phyloP scores from a whole-genome alignment of 2,888 invertebrate species.

The Ennomos quercinarius region DNA sequence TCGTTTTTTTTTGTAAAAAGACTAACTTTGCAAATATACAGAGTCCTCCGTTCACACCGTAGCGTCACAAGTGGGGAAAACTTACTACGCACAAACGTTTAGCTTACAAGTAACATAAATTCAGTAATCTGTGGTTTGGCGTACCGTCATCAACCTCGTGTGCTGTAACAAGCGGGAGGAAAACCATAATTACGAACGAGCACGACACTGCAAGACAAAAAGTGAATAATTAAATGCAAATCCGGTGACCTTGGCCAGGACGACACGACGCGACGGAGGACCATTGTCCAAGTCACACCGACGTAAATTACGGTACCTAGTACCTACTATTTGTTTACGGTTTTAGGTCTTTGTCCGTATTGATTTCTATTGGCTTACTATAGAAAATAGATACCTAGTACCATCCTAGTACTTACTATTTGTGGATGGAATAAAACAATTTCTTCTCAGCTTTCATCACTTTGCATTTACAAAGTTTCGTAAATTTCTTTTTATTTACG shows the following conservation, averaged over 20 bases:
- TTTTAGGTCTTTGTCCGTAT: too few relatives aligned
- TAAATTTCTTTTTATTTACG: too few relatives aligned
- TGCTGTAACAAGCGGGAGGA: constrained; percentile 27
- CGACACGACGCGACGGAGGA: constrained; percentile 25
- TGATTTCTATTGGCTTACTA: too few relatives aligned
- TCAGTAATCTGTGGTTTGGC: too few relatives aligned
- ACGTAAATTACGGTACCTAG: constrained; percentile 9
- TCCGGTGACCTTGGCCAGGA: constrained; percentile 47
- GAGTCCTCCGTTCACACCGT: constrained; percentile 21
- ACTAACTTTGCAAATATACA: not conserved
- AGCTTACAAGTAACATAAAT: too few relatives aligned
- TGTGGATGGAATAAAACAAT: too few relatives aligned
- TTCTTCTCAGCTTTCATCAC: too few relatives aligned
- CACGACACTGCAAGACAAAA: constrained; percentile 47
- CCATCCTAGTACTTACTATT: too few relatives aligned
- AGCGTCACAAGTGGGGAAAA: not conserved
- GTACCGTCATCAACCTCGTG: constrained; percentile 34
- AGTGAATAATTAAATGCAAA: constrained; percentile 49
- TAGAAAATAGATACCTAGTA: too few relatives aligned
- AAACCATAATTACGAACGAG: constrained; percentile 41
- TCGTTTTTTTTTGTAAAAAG: not conserved
- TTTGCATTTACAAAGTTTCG: too few relatives aligned
- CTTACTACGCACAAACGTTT: too few relatives aligned
- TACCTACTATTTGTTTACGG: too few relatives aligned
- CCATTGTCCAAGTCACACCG: constrained; percentile 10